Percentiles rank a stretch among this genome's conserved stretches.
phyloP scores from a whole-genome alignment of 2,888 invertebrate genomes.

The Noctuana brunneofusca region DNA sequence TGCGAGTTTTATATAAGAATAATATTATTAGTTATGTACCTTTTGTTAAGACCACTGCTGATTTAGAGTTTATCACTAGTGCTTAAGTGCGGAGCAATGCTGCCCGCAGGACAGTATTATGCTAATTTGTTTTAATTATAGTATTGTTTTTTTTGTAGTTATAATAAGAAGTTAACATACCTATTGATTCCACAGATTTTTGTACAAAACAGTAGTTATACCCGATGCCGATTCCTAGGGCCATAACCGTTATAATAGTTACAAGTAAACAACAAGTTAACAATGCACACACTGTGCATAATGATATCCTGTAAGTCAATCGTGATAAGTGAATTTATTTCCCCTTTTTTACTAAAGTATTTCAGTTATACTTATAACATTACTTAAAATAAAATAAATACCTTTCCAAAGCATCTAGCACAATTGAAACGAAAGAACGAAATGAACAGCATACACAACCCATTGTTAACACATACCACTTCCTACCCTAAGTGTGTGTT shows the following conservation, averaged over 20 bases:
- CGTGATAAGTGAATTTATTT: neutral
- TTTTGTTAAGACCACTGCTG: no score
- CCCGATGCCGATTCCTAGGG: constrained; percentile 71
- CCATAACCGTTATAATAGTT: constrained; percentile 61
- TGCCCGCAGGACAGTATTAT: no score
- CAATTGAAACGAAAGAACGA: constrained; percentile 64
- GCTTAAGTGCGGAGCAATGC: no score
- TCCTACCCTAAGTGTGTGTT: neutral
- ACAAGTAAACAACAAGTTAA: constrained; percentile 65
- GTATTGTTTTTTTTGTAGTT: constrained; percentile 51
- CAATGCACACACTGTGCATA: constrained; percentile 72
- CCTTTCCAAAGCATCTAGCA: constrained; percentile 70
- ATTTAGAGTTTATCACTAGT: no score
- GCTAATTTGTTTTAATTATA: no score
- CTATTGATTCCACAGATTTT: constrained; percentile 61
- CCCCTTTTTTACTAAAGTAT: neutral
- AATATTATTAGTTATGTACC: no score
- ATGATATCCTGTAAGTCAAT: constrained; percentile 59
- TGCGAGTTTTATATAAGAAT: no score
- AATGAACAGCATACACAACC: constrained; percentile 71
- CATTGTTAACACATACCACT: constrained; percentile 56
- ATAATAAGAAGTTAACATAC: constrained; percentile 52
- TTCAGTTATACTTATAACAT: no score
- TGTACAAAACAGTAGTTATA: constrained; percentile 71
- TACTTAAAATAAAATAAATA: constrained; percentile 43